Conservation (phyloP, 2,113 vertebrate genomes). For the Lanius collurio region DNA sequence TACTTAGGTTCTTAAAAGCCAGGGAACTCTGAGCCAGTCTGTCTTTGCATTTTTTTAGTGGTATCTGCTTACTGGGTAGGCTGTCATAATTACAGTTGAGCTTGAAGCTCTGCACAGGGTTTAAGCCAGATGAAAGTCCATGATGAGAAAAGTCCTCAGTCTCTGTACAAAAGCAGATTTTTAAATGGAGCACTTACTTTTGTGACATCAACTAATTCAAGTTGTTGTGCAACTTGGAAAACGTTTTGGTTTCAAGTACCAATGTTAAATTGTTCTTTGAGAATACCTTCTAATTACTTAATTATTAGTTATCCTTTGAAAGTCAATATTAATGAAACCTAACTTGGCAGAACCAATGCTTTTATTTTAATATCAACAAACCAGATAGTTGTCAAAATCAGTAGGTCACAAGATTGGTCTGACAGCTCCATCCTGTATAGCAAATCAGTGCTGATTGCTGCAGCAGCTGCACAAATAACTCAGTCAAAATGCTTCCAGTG, state of each 20-base stretch:
- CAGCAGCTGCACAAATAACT: neutral
- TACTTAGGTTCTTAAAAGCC: neutral
- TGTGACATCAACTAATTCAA: neutral
- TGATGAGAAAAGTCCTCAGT: neutral
- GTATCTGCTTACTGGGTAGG: neutral
- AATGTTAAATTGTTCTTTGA: neutral
- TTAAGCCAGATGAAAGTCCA: neutral
- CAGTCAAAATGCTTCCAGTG: neutral
- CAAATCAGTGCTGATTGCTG: neutral
- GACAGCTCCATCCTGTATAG: neutral
- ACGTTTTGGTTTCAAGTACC: neutral
- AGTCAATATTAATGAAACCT: slow-evolving; percentile 1
- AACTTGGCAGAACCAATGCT: neutral
- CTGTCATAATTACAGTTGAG: neutral
- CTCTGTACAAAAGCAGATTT: neutral
- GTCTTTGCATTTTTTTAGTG: neutral
- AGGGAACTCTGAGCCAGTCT: neutral
- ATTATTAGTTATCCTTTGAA: slow-evolving; percentile 22
- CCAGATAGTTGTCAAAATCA: neutral
- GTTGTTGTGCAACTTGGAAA: slow-evolving; percentile 14
- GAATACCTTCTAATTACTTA: slow-evolving; percentile 29
- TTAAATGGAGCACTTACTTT: neutral
- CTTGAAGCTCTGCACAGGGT: neutral
- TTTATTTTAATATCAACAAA: slow-evolving; percentile 22
- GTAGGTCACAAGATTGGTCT: neutral